Evolutionary conservation across 2,797 vertebrate species (phyloP), one percentile per base, ranked within the genome.

Genomic region (Erethizon dorsatum): DNA sequence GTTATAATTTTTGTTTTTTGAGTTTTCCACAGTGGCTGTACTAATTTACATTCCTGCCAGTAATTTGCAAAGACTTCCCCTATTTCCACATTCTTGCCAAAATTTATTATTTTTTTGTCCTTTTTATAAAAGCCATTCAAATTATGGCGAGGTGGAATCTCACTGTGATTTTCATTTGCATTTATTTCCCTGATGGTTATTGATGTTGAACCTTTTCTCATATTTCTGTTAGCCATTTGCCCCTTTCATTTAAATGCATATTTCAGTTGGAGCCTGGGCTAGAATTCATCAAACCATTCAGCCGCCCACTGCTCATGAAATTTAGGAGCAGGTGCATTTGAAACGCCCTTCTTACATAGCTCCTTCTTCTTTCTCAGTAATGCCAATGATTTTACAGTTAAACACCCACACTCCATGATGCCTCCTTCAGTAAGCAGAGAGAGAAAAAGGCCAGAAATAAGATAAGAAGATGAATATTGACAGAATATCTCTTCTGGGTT

Each of bases 321-420:
- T 69, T 12, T 69, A 65, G 91, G 33, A 59, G 37, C 89, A 67
- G 83, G 8, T 4, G 1, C 7, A 6, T 47, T 63, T 45, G 75
- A n/a, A 71, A 65, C 63, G 67, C 78, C 26, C 13, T 9, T 45
- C 52, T 54, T 52, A 15, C 14, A 17, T 0, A 37, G 26, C 57
- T 28, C 28, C 31, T 80, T 84, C 56, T 87, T 82, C 79, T 67
- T 90, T 89, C 91, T 80, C 24, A 61, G 78, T 37, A 84, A 41
- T 41, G 37, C 59, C 28, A 14, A 6, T 33, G 73, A 88, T 61
- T 77, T 96, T 33, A 61, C 56, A 91, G 57, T 28, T 78, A 61
- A 89, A 71, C 75, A 37, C 45, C 61, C 80, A 17, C 0, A 2
- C 75, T 92, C 45, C 45, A 28, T 82, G 67, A 67, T 14, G 50